These are phyloP conservation scores for Picus viridis DNA, from an alignment of 2,797 vertebrate species.

Conservation along the genomic window DNA sequence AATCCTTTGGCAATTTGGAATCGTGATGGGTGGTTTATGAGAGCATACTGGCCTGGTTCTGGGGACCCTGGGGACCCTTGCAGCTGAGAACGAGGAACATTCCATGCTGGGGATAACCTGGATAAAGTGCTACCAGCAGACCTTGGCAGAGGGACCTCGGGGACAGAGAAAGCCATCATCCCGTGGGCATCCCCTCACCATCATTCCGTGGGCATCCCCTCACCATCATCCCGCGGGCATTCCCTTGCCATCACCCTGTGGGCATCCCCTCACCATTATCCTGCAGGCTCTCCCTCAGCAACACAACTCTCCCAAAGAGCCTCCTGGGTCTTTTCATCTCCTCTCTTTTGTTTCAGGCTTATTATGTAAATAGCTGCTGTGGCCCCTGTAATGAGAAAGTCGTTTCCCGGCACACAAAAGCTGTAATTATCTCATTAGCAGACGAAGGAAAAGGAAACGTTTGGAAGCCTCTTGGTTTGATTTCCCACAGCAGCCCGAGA, in stretches of 20 bases:
- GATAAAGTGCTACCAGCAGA: not conserved
- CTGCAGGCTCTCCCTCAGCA: not conserved
- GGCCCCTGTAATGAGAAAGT: slow-evolving; percentile 65
- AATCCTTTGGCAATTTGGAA: rapidly evolving
- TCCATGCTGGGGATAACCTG: not conserved
- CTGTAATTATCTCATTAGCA: slow-evolving; percentile 73
- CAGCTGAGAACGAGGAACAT: not conserved
- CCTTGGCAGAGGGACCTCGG: not conserved
- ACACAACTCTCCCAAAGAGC: not conserved
- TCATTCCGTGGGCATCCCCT: not conserved
- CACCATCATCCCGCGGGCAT: too few relatives aligned
- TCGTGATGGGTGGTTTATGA: not conserved
- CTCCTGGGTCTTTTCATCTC: slow-evolving; percentile 50
- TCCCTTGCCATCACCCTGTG: too few relatives aligned
- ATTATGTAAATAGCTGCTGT: slow-evolving; percentile 67
- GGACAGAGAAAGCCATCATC: not conserved
- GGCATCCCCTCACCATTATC: not conserved
- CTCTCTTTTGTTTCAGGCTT: slow-evolving; percentile 53
- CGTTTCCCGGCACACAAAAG: slow-evolving; percentile 65
- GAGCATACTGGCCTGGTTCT: rapidly evolving
- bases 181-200: rapidly evolving
- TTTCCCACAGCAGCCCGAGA: slow-evolving; percentile 28
- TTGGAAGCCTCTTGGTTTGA: slow-evolving; percentile 1
- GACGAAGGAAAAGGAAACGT: slow-evolving; percentile 53
- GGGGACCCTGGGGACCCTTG: not conserved